Percentiles rank a stretch among this genome's conserved stretches.
phyloP scores from a whole-genome alignment of 2,888 invertebrate genomes.

The Oxystoma pomonae region DNA sequence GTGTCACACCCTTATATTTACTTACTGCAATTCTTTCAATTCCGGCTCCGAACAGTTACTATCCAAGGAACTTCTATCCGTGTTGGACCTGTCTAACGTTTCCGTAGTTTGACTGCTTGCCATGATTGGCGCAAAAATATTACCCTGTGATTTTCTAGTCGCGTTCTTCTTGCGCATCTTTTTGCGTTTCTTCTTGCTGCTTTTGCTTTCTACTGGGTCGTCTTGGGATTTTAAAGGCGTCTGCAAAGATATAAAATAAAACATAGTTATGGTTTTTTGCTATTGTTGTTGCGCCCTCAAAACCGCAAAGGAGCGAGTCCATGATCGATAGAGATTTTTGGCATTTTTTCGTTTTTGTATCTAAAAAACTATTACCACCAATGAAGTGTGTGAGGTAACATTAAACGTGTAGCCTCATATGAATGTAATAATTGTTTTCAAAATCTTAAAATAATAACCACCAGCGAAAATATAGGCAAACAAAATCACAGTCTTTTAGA shows the following conservation, averaged over 20 bases:
- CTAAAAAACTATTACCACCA: no score
- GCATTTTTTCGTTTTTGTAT: no score
- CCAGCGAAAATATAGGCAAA: no score
- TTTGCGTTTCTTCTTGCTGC: slow-evolving; percentile 71
- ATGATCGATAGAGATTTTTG: no score
- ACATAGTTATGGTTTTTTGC: neutral
- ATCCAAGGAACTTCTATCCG: slow-evolving; percentile 45
- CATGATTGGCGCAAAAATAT: slow-evolving; percentile 47
- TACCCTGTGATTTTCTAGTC: slow-evolving; percentile 60
- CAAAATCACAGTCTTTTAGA: no score
- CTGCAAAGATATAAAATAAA: slow-evolving; percentile 10
- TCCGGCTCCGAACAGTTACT: slow-evolving; percentile 45
- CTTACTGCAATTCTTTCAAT: slow-evolving; percentile 44
- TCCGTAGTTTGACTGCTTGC: slow-evolving; percentile 49
- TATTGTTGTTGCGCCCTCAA: no score
- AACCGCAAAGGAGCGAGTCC: no score
- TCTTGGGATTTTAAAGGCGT: slow-evolving; percentile 21
- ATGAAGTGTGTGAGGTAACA: no score
- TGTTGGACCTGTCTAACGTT: slow-evolving; percentile 41
- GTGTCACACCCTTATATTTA: no score
- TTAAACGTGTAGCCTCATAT: neutral
- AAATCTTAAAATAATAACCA: no score
- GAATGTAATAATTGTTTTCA: neutral
- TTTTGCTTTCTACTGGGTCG: slow-evolving; percentile 50
- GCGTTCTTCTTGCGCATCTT: slow-evolving; percentile 79